Evolutionary conservation across 1,140 invertebrate species (phyloP).

Genomic region (Aricia agestis): DNA sequence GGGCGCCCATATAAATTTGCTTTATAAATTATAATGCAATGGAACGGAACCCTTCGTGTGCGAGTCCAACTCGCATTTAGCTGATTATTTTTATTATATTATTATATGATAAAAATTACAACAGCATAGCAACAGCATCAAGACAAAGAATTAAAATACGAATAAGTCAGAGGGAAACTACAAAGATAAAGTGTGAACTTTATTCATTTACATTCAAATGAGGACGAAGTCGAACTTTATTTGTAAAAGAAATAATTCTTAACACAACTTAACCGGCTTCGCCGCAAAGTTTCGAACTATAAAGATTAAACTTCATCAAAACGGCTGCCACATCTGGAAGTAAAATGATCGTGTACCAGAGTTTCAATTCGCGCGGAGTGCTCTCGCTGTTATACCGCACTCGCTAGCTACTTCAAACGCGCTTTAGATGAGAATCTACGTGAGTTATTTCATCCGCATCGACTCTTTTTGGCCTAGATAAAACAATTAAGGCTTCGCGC

Average conservation of each 20-base stretch:
- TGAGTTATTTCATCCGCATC: constrained; percentile 32
- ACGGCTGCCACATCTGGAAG: constrained; percentile 25
- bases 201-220: constrained; percentile 7
- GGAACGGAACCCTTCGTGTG: no score
- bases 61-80: no score
- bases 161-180: background rate
- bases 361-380: constrained; percentile 22
- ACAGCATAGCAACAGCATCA: no score
- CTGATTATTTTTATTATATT: no score
- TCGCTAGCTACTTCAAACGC: constrained; percentile 32
- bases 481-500: constrained; percentile 37
- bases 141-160: background rate
- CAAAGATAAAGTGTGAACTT: background rate
- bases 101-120: no score
- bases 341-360: constrained; percentile 24
- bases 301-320: constrained; percentile 19
- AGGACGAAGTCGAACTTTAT: constrained; percentile 2
- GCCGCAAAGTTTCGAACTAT: background rate
- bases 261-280: constrained; percentile 5
- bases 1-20: no score
- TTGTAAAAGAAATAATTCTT: constrained; percentile 11
- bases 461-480: constrained; percentile 38
- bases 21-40: no score
- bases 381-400: constrained; percentile 29
- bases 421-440: constrained; percentile 32